Conservation (phyloP, 1,140 invertebrate species). For the Bombus confusus region DNA sequence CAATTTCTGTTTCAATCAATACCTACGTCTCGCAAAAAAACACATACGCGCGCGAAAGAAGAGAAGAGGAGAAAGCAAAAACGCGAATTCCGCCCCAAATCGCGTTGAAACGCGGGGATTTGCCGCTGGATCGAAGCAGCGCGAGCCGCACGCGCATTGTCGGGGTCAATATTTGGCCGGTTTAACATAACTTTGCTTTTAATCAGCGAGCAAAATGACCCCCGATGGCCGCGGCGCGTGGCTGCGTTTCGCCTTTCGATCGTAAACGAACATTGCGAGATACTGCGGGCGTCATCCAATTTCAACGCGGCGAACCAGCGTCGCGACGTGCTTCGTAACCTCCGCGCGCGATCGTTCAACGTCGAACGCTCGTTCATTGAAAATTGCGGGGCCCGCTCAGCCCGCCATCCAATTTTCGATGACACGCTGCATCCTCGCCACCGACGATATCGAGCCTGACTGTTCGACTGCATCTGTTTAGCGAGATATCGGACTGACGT, state of each 20-base stretch:
- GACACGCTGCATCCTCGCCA: neutral
- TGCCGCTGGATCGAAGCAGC: neutral
- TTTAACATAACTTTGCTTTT: conserved; percentile 63
- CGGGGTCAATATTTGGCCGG: conserved; percentile 37
- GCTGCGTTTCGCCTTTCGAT: conserved; percentile 54
- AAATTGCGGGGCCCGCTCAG: conserved; percentile 5
- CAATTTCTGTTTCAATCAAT: neutral
- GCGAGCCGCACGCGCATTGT: neutral
- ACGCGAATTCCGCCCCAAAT: neutral
- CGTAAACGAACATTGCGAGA: conserved; percentile 71
- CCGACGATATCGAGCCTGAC: neutral
- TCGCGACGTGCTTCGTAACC: conserved; percentile 5
- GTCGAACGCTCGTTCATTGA: neutral
- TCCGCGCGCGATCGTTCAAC: neutral
- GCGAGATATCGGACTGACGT: conserved; percentile 19
- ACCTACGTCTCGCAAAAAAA: neutral
- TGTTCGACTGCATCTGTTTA: conserved; percentile 38
- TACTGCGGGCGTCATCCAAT: conserved; percentile 48
- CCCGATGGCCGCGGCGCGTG: conserved; percentile 47
- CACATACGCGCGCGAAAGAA: neutral
- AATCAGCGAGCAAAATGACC: conserved; percentile 56
- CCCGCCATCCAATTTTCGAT: conserved; percentile 42
- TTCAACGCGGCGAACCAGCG: neutral
- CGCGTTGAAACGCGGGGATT: neutral
- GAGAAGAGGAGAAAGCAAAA: neutral